Evolutionary conservation across 2,113 vertebrate genomes (phyloP), one percentile per base, ranked within the genome.

Genomic region (Dromas ardeola): DNA sequence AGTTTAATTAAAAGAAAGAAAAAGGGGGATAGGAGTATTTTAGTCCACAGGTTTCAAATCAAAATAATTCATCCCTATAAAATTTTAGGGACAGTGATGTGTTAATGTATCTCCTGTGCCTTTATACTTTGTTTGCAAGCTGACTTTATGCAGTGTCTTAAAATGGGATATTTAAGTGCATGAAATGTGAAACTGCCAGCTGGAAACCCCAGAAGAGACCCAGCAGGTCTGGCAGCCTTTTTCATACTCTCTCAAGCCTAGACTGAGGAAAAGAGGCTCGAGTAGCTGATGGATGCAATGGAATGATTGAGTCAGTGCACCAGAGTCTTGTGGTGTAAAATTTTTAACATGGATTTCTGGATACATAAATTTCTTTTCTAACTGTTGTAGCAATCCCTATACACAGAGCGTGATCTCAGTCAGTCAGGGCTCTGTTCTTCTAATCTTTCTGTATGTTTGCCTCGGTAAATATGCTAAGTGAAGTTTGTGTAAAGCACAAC

Each of bases 191-290:
- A 80, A 36, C 83, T 84, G 83, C 78, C 73, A 70, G 78, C 56
- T 83, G 87, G 79, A 91, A 87, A 79, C 47, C n/a, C 56, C 56
- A 76, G 76, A 90, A 62, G 86, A 86, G 79, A 80, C 56, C 55
- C 73, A 84, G 87, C 87, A 84, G 83, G 82, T 95, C 82, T 86
- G 77, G 78, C 78, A 86, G 86, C 53, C 59, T 87, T 71, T 71
- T 30, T 45, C 38, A 38, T 77, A 15, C 25, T 56, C 70, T 61
- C 36, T 59, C 40, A 27, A 70, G n/a, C 59, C 30, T 23, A 18
- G 23, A 21, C 55, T 38, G 67, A 53, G 50, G 78, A 59, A 53
- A 42, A 70, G 78, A 76, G 45, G 56, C 50, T 79, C 16, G 3
- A 6, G 34, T 14, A 79, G 72, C 83, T 63, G 32, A 20, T 42